These are phyloP conservation scores for Poliocrania exsul DNA, from an alignment of 2,797 vertebrate genomes.

Conservation along the genomic window DNA sequence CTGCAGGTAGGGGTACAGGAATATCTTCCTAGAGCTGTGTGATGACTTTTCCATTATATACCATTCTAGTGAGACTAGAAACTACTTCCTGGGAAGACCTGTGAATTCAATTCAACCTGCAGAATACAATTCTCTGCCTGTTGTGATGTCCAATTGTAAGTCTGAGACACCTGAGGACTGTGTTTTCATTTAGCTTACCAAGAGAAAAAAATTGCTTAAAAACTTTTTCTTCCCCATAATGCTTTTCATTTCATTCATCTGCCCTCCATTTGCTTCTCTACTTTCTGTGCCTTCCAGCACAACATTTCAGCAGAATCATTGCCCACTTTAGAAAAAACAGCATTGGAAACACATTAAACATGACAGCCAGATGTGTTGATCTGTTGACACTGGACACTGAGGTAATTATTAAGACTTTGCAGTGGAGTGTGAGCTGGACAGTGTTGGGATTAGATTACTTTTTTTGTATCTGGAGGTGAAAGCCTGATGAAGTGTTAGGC, in stretches of 20 bases:
- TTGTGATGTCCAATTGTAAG: not conserved
- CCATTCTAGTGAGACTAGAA: not conserved
- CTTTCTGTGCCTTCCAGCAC: not conserved
- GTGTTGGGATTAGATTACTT: not conserved
- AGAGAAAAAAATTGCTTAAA: not conserved
- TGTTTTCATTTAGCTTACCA: not conserved
- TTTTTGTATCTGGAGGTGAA: not conserved
- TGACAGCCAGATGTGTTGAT: not conserved
- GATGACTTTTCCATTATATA: not conserved
- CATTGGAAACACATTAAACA: accelerated
- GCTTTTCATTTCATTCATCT: not conserved
- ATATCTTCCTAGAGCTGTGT: not conserved
- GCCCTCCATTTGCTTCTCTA: not conserved
- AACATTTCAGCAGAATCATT: not conserved
- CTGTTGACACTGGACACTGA: not conserved
- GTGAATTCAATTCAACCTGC: not conserved
- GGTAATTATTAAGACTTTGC: not conserved
- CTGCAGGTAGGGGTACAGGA: not conserved
- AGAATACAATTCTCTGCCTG: not conserved
- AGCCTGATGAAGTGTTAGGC: conserved; percentile 14
- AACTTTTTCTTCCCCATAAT: accelerated
- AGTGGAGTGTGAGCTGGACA: not conserved
- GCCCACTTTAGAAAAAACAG: not conserved
- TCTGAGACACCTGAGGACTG: not conserved
- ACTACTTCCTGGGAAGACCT: not conserved